Conservation (phyloP, 2,113 vertebrate genomes). For the Solea senegalensis region DNA sequence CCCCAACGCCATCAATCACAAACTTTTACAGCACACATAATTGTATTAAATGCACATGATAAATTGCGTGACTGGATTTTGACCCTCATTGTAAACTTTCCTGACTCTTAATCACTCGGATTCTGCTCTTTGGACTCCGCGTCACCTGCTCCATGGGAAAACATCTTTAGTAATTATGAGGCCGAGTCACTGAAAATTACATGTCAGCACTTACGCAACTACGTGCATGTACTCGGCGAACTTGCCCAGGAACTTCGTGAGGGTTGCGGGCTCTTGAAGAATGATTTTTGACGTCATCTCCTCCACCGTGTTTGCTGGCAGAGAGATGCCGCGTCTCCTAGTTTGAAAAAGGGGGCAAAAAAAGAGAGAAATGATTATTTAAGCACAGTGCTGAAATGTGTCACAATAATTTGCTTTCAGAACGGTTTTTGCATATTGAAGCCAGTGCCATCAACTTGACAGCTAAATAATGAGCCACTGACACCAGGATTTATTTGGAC, state of each 20-base stretch:
- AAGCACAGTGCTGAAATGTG: background rate
- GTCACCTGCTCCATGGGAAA: conserved; percentile 6
- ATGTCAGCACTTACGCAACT: conserved; percentile 85
- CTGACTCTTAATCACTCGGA: background rate
- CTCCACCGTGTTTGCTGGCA: conserved; percentile 74
- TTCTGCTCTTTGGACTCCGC: background rate
- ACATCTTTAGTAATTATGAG: conserved; percentile 8
- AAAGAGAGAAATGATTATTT: background rate
- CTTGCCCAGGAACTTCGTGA: conserved; percentile 86
- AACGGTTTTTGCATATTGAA: background rate
- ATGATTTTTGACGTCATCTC: conserved; percentile 76
- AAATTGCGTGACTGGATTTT: conserved; percentile 28
- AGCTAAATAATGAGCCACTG: background rate
- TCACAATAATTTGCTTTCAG: background rate
- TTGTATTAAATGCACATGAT: conserved; percentile 3
- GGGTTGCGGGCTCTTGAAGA: conserved; percentile 75
- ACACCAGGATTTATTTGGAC: background rate
- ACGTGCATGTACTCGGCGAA: conserved; percentile 92
- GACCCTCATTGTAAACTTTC: background rate
- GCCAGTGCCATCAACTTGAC: background rate
- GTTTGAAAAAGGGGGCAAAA: background rate
- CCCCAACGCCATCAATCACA: background rate
- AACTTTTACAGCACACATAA: background rate
- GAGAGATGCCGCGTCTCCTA: conserved; percentile 85
- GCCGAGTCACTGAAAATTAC: background rate